Percentiles rank a stretch among this genome's conserved stretches.
Conservation (phyloP, 2,888 invertebrate species). For the Laspeyria flexula region DNA sequence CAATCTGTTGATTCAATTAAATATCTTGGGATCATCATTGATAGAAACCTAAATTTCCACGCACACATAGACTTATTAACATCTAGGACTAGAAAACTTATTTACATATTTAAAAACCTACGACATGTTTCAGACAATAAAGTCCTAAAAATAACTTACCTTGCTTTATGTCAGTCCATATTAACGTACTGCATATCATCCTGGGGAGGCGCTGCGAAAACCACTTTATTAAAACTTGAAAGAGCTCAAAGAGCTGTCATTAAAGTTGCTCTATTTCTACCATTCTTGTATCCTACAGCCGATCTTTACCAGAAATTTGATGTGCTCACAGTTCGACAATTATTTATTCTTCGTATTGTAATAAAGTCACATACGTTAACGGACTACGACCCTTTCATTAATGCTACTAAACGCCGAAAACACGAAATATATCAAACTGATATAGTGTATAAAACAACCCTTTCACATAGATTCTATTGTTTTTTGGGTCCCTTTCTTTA, state of each 20-base stretch:
- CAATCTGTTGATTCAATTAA: background rate
- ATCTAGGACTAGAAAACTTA: background rate
- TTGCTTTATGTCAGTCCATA: background rate
- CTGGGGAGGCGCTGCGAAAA: background rate
- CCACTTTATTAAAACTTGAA: background rate
- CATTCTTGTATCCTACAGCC: background rate
- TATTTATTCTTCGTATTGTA: background rate
- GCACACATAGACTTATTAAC: background rate
- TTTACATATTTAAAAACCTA: background rate
- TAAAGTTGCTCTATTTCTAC: background rate
- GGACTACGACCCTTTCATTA: background rate
- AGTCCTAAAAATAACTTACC: background rate
- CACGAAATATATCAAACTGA: background rate
- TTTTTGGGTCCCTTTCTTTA: background rate
- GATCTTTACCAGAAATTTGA: background rate
- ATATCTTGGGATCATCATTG: background rate
- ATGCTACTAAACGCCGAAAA: background rate
- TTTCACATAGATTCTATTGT: background rate
- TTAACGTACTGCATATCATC: background rate
- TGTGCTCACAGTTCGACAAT: background rate
- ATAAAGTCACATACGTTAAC: background rate
- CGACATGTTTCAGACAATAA: background rate
- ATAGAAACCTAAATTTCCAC: background rate
- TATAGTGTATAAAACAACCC: background rate
- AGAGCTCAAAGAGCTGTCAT: background rate